phyloP scores from a whole-genome alignment of 2,888 invertebrate genomes.

The Tortrix viridana region DNA sequence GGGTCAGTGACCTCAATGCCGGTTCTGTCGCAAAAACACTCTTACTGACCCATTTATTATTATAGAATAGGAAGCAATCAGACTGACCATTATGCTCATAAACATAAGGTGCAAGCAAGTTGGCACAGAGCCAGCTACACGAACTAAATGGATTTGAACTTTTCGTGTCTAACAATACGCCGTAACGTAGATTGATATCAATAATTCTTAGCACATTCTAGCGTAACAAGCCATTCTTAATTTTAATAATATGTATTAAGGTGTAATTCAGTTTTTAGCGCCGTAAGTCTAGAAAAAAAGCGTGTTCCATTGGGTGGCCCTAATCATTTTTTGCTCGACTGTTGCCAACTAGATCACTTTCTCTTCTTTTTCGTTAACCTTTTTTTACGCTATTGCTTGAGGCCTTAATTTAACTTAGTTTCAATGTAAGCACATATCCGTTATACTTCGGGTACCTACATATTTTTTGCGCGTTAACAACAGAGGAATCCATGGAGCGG shows the following conservation, averaged over 20 bases:
- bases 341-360: conserved; percentile 27
- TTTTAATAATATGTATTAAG: too few species aligned
- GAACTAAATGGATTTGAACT: conserved; percentile 11
- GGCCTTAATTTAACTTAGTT: too few species aligned
- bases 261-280: not conserved
- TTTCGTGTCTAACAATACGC: not conserved
- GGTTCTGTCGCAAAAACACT: conserved; percentile 3
- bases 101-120: conserved; percentile 2
- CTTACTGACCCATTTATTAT: not conserved
- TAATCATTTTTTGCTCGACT: conserved; percentile 34
- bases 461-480: too few species aligned
- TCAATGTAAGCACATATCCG: too few species aligned
- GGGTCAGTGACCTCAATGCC: conserved; percentile 10
- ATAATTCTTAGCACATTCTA: too few species aligned
- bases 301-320: conserved; percentile 17
- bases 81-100: conserved; percentile 19
- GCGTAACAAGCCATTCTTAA: too few species aligned
- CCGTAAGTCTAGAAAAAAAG: conserved; percentile 20
- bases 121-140: conserved; percentile 23
- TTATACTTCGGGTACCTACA: too few species aligned
- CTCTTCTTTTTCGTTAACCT: conserved; percentile 2
- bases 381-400: too few species aligned
- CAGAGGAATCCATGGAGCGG: too few species aligned
- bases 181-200: too few species aligned
- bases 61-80: conserved; percentile 24